These are phyloP conservation scores for Drosophila subsilvestris DNA, from an alignment of 2,888 invertebrate genomes.

Conservation along the genomic window DNA sequence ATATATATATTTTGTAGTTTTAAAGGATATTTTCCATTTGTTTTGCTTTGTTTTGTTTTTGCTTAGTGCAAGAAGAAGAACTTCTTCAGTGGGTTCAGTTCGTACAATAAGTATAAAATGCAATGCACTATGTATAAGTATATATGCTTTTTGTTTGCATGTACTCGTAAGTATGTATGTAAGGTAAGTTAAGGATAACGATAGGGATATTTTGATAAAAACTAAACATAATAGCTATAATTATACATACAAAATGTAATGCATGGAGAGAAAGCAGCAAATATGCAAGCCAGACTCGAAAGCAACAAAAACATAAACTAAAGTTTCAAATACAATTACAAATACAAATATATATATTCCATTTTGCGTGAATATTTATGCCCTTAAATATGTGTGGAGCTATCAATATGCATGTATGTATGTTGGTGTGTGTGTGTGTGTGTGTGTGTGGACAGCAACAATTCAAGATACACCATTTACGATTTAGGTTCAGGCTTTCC, in stretches of 20 bases:
- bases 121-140: slow-evolving; percentile 59
- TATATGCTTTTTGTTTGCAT: slow-evolving; percentile 25
- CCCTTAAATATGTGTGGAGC: slow-evolving; percentile 21
- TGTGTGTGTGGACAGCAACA: slow-evolving; percentile 68
- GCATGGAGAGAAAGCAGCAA: slow-evolving; percentile 45
- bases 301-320: slow-evolving; percentile 26
- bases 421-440: slow-evolving; percentile 36
- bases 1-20: slow-evolving; percentile 43
- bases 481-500: slow-evolving; percentile 6
- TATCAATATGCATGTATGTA: slow-evolving; percentile 31
- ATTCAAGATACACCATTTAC: slow-evolving; percentile 66
- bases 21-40: slow-evolving; percentile 30
- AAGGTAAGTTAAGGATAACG: slow-evolving; percentile 49
- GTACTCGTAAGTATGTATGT: slow-evolving; percentile 45
- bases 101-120: slow-evolving; percentile 73
- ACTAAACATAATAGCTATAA: slow-evolving; percentile 54
- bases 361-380: slow-evolving; percentile 12
- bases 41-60: slow-evolving; percentile 44
- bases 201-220: slow-evolving; percentile 23
- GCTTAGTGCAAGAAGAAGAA: slow-evolving; percentile 76
- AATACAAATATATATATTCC: slow-evolving; percentile 37
- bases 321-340: slow-evolving; percentile 21
- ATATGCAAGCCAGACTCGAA: slow-evolving; percentile 34
- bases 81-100: slow-evolving; percentile 79
- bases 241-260: slow-evolving; percentile 42